Evolutionary conservation across 53 echinoderm and acorn worm genomes (phyloP).

Genomic region (Luidia sarsii): DNA sequence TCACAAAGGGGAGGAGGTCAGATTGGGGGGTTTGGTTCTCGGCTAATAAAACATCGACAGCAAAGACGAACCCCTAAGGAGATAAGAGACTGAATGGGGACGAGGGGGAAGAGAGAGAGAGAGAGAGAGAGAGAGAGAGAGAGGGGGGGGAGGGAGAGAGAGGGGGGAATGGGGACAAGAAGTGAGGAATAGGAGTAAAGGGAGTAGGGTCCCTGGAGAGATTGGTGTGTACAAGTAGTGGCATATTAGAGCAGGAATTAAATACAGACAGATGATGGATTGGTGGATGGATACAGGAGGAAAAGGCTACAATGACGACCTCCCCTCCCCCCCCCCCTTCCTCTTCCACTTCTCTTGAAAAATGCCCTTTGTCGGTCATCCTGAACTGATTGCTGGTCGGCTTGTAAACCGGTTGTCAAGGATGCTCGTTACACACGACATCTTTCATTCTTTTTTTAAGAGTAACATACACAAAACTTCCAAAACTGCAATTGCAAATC

Average conservation of each 20-base stretch:
- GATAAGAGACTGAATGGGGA: background rate
- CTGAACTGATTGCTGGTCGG: too few species aligned
- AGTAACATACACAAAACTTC: too few species aligned
- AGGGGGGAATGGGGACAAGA: background rate
- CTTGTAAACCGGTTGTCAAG: too few species aligned
- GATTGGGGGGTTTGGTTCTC: slow-evolving; percentile 46
- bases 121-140: background rate
- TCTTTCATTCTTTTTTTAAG: too few species aligned
- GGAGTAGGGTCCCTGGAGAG: background rate
- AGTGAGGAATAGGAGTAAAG: background rate
- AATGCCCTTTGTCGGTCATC: too few species aligned
- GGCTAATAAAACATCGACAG: slow-evolving; percentile 55
- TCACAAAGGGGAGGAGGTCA: slow-evolving; percentile 53
- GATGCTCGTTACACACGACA: too few species aligned
- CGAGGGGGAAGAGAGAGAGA: too few species aligned
- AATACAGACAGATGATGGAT: background rate
- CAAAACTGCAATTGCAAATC: too few species aligned
- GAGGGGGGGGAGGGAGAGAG: background rate
- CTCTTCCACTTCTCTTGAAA: too few species aligned
- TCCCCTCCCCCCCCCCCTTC: too few species aligned
- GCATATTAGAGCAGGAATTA: background rate
- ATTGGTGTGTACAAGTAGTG: background rate
- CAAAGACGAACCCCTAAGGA: slow-evolving; percentile 47
- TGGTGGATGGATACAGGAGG: too few species aligned
- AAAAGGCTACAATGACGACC: too few species aligned